These are phyloP conservation scores for Drosophila pseudotalamancana DNA, from an alignment of 2,888 invertebrate genomes.

Conservation along the genomic window DNA sequence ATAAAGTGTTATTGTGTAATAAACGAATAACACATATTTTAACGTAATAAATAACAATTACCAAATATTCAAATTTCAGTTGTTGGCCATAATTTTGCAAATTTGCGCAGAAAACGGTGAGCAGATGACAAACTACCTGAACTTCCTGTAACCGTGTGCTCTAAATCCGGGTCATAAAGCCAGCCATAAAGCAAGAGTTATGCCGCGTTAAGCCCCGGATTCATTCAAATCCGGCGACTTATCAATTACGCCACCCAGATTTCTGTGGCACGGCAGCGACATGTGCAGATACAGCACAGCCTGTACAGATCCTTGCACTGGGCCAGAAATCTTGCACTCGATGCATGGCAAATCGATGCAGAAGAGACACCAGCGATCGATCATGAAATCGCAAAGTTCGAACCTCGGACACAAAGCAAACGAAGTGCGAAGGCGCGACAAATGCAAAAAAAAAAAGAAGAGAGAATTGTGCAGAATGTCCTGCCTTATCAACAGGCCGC, in stretches of 20 bases:
- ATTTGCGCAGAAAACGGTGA: too few relatives aligned
- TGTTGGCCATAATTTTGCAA: too few relatives aligned
- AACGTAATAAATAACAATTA: too few relatives aligned
- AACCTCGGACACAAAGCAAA: slow-evolving; percentile 1
- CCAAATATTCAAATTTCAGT: too few relatives aligned
- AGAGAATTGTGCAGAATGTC: slow-evolving; percentile 56
- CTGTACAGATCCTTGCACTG: slow-evolving; percentile 1
- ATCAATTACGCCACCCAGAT: slow-evolving; percentile 61
- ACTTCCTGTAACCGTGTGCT: neutral
- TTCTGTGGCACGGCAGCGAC: slow-evolving; percentile 23
- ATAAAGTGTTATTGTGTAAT: too few relatives aligned
- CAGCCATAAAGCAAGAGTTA: slow-evolving; percentile 34
- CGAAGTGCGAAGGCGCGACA: slow-evolving; percentile 31
- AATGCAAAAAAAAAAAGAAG: slow-evolving; percentile 21
- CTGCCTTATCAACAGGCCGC: slow-evolving; percentile 38
- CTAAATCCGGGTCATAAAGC: slow-evolving; percentile 55
- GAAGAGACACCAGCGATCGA: slow-evolving; percentile 53
- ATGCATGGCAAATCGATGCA: slow-evolving; percentile 55
- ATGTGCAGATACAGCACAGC: slow-evolving; percentile 5
- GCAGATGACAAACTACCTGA: too few relatives aligned
- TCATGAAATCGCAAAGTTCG: slow-evolving; percentile 52
- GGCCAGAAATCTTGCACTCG: slow-evolving; percentile 24
- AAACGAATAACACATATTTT: too few relatives aligned
- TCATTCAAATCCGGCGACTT: slow-evolving; percentile 74
- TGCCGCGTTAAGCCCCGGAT: slow-evolving; percentile 55